These are phyloP conservation scores for Brachyrhaphis roseni DNA, from an alignment of 2,797 vertebrate genomes.

Conservation along the genomic window DNA sequence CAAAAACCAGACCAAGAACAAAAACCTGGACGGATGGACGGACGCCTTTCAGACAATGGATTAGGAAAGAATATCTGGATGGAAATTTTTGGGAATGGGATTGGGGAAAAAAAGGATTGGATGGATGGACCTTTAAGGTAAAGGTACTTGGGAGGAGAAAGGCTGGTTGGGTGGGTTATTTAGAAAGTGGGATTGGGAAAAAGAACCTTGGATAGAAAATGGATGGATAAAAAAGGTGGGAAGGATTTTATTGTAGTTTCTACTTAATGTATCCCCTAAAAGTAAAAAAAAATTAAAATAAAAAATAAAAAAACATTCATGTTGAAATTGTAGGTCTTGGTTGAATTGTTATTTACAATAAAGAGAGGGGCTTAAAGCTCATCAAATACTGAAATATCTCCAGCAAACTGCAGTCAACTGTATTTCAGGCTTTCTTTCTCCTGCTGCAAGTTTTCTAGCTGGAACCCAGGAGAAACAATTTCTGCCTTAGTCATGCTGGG, in stretches of 20 bases:
- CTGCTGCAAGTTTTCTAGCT: neutral
- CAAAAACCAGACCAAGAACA: neutral
- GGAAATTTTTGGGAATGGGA: neutral
- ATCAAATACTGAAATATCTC: neutral
- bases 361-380: neutral
- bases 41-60: neutral
- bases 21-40: neutral
- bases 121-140: neutral
- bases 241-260: neutral
- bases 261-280: neutral
- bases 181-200: neutral
- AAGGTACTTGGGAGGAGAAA: neutral
- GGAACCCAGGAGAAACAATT: neutral
- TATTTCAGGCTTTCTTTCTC: neutral
- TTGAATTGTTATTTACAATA: neutral
- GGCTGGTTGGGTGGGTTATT: neutral
- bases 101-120: neutral
- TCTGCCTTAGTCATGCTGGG: neutral
- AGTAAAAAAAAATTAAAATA: neutral
- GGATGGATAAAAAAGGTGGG: neutral
- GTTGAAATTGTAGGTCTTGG: neutral
- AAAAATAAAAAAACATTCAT: too few species aligned
- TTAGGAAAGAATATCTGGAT: neutral
- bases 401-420: neutral
- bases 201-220: neutral